Conservation (phyloP, 2,797 vertebrate genomes). For the Eospalax fontanierii region DNA sequence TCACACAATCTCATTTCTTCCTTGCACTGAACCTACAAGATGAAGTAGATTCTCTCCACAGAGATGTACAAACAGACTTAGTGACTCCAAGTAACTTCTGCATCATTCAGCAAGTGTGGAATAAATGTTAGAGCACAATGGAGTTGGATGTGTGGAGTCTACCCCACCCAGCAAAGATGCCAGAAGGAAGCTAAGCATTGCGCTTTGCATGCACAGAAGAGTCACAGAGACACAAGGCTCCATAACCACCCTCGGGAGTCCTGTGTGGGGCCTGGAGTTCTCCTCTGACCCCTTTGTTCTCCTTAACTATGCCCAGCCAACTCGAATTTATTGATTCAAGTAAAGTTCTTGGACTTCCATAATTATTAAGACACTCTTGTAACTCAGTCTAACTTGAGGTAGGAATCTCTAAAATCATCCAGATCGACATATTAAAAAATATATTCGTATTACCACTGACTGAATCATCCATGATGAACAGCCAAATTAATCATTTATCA, state of each 20-base stretch:
- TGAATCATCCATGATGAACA: background rate
- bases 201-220: background rate
- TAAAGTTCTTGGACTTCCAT: background rate
- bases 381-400: background rate
- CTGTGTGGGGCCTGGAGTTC: background rate
- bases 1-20: background rate
- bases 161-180: background rate
- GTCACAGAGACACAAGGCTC: background rate
- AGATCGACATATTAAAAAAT: constrained; percentile 53
- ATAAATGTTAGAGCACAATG: accelerated
- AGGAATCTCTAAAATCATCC: constrained; percentile 29
- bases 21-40: background rate
- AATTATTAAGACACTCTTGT: constrained; percentile 18
- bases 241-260: background rate
- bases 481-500: constrained; percentile 29
- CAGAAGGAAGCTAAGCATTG: background rate
- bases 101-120: background rate
- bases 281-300: background rate
- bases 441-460: background rate
- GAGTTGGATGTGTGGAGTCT: too few species aligned
- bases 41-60: background rate
- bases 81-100: background rate
- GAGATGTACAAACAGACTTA: background rate
- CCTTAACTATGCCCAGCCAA: background rate
- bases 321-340: background rate